Conservation (phyloP, 2,888 invertebrate species). For the Cataglyphis rosenhaueri region DNA sequence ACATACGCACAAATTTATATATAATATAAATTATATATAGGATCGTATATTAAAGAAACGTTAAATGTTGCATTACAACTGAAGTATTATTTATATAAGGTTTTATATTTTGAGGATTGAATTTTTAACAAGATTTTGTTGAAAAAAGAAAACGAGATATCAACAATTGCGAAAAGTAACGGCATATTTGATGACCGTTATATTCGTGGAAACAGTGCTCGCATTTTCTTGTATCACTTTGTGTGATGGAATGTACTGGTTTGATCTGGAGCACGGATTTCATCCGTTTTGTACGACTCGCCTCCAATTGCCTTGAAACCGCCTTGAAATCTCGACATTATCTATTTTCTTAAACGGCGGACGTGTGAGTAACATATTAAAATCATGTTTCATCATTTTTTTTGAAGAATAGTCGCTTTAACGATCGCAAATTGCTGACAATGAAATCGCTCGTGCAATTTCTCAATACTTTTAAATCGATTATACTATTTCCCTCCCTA, state of each 20-base stretch:
- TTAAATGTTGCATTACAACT: neutral
- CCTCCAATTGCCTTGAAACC: slow-evolving; percentile 27
- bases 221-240: slow-evolving; percentile 20
- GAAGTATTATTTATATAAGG: neutral
- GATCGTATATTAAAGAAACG: neutral
- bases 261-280: slow-evolving; percentile 27
- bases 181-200: slow-evolving; percentile 30
- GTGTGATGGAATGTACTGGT: slow-evolving; percentile 1
- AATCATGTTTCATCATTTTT: slow-evolving; percentile 23
- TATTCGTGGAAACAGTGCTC: slow-evolving; percentile 19
- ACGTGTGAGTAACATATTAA: slow-evolving; percentile 21
- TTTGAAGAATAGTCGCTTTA: neutral
- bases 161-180: slow-evolving; percentile 10
- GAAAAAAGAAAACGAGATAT: neutral
- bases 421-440: slow-evolving; percentile 7
- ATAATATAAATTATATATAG: too few relatives aligned
- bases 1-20: neutral
- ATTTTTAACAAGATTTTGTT: neutral
- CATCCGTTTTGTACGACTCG: slow-evolving; percentile 16
- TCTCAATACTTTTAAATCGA: slow-evolving; percentile 10
- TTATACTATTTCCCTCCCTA: neutral
- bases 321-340: slow-evolving; percentile 24
- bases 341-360: slow-evolving; percentile 19
- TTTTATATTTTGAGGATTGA: neutral
- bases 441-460: slow-evolving; percentile 1